Conservation (phyloP, 2,797 vertebrate genomes). For the Apogon hyalosoma region DNA sequence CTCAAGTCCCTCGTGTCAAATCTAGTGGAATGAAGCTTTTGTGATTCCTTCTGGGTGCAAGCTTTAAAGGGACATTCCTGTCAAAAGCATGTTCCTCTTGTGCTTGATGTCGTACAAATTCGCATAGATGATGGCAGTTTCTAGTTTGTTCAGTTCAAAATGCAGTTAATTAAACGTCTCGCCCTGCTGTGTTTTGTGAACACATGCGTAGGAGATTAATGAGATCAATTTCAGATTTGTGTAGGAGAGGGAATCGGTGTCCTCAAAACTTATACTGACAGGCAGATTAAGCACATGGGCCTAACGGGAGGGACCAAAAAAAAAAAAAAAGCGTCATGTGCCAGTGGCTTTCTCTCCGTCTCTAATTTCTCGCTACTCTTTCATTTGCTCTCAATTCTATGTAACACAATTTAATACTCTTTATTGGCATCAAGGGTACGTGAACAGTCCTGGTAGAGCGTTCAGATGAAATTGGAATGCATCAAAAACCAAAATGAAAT, state of each 20-base stretch:
- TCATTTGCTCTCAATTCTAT: conserved; percentile 18
- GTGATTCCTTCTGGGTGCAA: conserved; percentile 7
- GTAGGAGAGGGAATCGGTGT: conserved; percentile 64
- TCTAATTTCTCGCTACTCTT: conserved; percentile 23
- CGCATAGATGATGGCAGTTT: conserved; percentile 21
- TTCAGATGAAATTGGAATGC: conserved; percentile 55
- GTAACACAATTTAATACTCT: conserved; percentile 29
- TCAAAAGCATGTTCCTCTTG: conserved; percentile 11
- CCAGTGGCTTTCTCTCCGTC: conserved; percentile 22
- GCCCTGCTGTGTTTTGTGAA: conserved; percentile 59
- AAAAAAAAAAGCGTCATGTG: conserved; percentile 8
- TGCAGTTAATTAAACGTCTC: conserved; percentile 66
- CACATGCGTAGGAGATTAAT: conserved; percentile 70
- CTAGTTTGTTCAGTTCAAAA: conserved; percentile 46
- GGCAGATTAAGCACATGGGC: conserved; percentile 63
- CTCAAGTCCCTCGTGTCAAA: conserved; percentile 28
- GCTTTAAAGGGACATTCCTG: conserved; percentile 14
- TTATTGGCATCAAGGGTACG: conserved; percentile 33
- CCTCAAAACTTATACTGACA: conserved; percentile 71
- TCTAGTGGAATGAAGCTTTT: conserved; percentile 15
- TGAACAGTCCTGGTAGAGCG: conserved; percentile 27
- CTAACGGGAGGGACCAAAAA: conserved; percentile 15
- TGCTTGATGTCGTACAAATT: conserved; percentile 23
- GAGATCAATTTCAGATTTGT: conserved; percentile 79
- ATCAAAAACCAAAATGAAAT: conserved; percentile 48